Conservation (phyloP, 1,140 invertebrate species). For the Arion vulgaris region DNA sequence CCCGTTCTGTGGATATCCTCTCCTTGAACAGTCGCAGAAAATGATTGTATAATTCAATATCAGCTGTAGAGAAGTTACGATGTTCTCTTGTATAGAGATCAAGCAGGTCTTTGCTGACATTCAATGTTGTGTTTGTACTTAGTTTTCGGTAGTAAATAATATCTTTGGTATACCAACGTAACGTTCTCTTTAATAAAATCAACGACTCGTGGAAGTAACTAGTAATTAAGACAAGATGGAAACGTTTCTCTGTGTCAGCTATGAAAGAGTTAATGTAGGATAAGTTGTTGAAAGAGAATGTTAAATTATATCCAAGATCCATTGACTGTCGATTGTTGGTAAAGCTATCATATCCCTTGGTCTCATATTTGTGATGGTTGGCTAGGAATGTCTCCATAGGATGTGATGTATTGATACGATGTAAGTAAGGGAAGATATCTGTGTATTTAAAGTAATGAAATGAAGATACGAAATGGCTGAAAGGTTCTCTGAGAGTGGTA, state of each 20-base stretch:
- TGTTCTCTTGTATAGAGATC: background rate
- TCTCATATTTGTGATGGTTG: slow-evolving; percentile 18
- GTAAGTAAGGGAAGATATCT: slow-evolving; percentile 2
- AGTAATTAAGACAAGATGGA: slow-evolving; percentile 47
- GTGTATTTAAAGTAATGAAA: slow-evolving; percentile 19
- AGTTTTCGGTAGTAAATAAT: slow-evolving; percentile 43
- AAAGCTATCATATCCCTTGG: slow-evolving; percentile 3
- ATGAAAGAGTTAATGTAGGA: slow-evolving; percentile 27
- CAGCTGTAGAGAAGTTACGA: background rate
- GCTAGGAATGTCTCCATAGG: background rate
- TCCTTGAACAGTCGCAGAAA: slow-evolving; percentile 18
- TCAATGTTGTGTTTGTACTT: background rate
- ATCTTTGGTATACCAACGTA: slow-evolving; percentile 48
- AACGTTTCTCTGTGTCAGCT: slow-evolving; percentile 38
- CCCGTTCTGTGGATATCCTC: background rate
- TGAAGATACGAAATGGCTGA: slow-evolving; percentile 20
- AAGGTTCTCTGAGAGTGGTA: slow-evolving; percentile 17
- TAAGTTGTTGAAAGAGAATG: background rate
- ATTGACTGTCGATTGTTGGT: slow-evolving; percentile 36
- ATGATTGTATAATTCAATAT: slow-evolving; percentile 22
- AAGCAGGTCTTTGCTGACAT: background rate
- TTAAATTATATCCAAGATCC: slow-evolving; percentile 20
- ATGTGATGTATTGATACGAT: background rate
- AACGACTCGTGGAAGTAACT: slow-evolving; percentile 52
- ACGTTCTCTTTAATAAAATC: slow-evolving; percentile 43